Evolutionary conservation across 2,797 vertebrate species (phyloP).

Genomic region (Anisognathus igniventris): DNA sequence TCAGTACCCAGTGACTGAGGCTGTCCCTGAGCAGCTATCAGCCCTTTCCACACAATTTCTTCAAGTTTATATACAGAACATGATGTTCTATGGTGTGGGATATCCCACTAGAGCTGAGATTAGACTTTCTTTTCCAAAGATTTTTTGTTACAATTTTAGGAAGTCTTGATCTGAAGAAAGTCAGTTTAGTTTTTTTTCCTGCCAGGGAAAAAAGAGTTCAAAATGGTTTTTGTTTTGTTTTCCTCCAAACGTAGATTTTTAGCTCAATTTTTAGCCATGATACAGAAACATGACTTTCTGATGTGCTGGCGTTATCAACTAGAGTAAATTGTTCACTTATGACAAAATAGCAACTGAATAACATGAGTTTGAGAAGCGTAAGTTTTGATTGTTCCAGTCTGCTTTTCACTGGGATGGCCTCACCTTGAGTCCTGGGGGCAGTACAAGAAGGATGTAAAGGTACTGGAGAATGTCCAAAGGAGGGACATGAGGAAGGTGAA

Average conservation of each 20-base stretch:
- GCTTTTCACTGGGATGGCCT: accelerated
- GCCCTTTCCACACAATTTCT: neutral
- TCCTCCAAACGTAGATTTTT: neutral
- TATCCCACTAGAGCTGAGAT: too few species aligned
- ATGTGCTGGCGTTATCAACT: neutral
- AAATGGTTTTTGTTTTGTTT: neutral
- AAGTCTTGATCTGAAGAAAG: neutral
- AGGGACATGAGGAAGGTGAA: neutral
- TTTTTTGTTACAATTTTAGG: neutral
- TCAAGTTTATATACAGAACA: neutral
- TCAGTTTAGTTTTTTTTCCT: neutral
- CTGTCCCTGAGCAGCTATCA: too few species aligned
- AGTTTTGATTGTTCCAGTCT: neutral
- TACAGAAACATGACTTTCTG: accelerated
- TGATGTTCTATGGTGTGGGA: too few species aligned
- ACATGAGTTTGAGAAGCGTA: neutral
- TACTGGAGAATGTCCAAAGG: neutral
- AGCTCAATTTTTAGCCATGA: neutral
- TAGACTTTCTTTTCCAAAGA: neutral
- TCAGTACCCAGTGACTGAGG: neutral
- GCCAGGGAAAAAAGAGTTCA: too few species aligned
- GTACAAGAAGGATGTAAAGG: neutral
- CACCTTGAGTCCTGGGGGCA: accelerated
- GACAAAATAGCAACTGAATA: neutral
- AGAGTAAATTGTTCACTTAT: neutral